These are phyloP conservation scores for Cottus gobio DNA, from an alignment of 2,113 vertebrate species.

Conservation along the genomic window DNA sequence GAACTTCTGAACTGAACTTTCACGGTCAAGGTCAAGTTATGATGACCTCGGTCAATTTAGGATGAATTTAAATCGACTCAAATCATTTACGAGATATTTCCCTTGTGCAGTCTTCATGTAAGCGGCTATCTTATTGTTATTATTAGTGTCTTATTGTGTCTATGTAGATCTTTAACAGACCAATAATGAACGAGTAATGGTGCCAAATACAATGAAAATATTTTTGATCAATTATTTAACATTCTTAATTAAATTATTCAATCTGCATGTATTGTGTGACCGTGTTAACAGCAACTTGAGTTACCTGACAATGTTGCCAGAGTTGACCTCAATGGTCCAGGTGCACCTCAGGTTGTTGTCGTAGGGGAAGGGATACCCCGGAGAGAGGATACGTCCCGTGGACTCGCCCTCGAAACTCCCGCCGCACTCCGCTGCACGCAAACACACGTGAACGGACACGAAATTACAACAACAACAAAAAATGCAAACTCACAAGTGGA, in stretches of 20 bases:
- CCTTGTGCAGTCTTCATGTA: neutral
- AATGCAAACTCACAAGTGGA: neutral
- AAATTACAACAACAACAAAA: constrained; percentile 11
- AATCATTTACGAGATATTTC: neutral
- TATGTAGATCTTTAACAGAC: neutral
- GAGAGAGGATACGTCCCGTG: constrained; percentile 95
- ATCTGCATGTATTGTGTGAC: too few relatives aligned
- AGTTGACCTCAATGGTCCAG: constrained; percentile 95
- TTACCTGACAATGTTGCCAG: constrained; percentile 97
- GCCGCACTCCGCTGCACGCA: constrained; percentile 92
- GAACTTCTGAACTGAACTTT: constrained; percentile 13
- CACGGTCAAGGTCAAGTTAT: constrained; percentile 29
- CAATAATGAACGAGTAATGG: neutral
- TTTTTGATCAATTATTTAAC: neutral
- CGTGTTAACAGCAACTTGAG: neutral
- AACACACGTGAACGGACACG: neutral
- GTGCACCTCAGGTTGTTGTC: constrained; percentile 97
- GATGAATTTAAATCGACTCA: constrained; percentile 15
- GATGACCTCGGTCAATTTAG: constrained; percentile 23
- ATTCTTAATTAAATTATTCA: too few relatives aligned
- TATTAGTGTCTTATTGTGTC: neutral
- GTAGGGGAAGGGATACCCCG: constrained; percentile 98
- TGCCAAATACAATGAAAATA: neutral
- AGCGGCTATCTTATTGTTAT: too few relatives aligned
- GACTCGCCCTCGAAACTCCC: constrained; percentile 95